Base-by-base conservation (phyloP, 2,113 vertebrate species). In the Rhipidura dahli region DNA sequence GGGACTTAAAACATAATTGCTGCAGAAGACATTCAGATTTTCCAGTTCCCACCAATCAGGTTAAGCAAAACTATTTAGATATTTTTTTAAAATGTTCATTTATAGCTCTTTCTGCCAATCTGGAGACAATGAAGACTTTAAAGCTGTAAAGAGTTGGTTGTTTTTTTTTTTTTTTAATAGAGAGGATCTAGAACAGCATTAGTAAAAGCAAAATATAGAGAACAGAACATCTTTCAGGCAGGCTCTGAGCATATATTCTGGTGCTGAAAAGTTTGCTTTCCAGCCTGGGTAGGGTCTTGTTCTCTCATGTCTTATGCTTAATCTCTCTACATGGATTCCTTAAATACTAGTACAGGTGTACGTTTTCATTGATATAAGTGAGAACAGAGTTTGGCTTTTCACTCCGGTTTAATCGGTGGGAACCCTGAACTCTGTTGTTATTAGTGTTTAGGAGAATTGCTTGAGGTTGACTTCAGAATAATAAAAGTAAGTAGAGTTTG, bases 11-110 rank as follows among this genome's bases (percentile, higher is more conserved):
- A 75, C 81, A 59, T 73, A 65, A 66, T 39, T 30, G 12, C 70
- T 76, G 80, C 68, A 96, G 94, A 94, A 44, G 54, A 77, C 68
- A 81, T 42, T 73, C 10, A 69, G 21, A 54, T 85, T n/a, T 16
- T 7, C 1, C 2, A 3, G 2, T 8, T 16, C 10, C 5, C 2
- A 3, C 4, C 27, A 23, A 6, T 59, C 33, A 90, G 28, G 20
- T 69, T 72, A 77, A 76, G 53, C 9, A 75, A 59, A 90, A 16
- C 15, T 90, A 28, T 53, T 65, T 76, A 3, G 5, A 19, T 82
- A 12, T 28, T 56, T 64, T 80, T n/a, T 3, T 0, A 16, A 68
- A 77, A 28, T 5, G 78, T 56, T 73, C 0, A 40, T 69, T 79
- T 20, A 9, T 49, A 69, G 54, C 19, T 72, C 11, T 68, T 85